phyloP scores from a whole-genome alignment of 2,113 vertebrate genomes.

The Tonatia bakeri region DNA sequence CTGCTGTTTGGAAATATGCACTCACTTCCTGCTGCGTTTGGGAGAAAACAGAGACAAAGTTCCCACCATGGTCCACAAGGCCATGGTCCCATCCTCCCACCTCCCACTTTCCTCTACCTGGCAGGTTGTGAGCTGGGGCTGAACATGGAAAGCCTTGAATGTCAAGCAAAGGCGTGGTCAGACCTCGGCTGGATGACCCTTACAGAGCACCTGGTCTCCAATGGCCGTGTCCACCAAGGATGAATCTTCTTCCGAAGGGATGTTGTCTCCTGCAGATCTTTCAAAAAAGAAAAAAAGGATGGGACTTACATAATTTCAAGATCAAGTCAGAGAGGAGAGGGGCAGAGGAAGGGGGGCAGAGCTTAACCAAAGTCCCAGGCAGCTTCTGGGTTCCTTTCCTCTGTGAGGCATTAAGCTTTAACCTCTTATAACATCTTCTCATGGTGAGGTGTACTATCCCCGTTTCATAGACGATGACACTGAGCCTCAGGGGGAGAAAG shows the following conservation, averaged over 20 bases:
- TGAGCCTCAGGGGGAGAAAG: background rate
- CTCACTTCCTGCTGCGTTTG: background rate
- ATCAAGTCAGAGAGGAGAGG: no score
- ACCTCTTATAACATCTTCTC: background rate
- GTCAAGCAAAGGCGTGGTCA: background rate
- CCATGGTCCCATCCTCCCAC: fast-evolving
- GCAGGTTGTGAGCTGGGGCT: background rate
- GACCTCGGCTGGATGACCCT: background rate
- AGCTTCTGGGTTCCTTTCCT: background rate
- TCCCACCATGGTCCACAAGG: no score
- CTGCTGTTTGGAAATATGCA: no score
- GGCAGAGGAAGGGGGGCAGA: background rate
- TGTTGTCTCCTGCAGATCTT: no score
- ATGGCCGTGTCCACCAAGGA: background rate
- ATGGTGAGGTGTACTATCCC: no score
- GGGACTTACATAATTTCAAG: no score
- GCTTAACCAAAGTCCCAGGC: no score
- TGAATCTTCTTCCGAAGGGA: background rate
- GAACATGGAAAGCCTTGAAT: background rate
- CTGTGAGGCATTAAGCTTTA: no score
- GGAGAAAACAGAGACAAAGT: background rate
- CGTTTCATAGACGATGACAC: background rate
- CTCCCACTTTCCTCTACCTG: no score
- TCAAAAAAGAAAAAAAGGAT: background rate
- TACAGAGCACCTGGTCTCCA: background rate